A percentile compares a stretch with the other conserved stretches of the same genome.
These are phyloP conservation scores for Mesorhabditis sp. DNA, from an alignment of 2,888 invertebrate species.

Conservation along the genomic window DNA sequence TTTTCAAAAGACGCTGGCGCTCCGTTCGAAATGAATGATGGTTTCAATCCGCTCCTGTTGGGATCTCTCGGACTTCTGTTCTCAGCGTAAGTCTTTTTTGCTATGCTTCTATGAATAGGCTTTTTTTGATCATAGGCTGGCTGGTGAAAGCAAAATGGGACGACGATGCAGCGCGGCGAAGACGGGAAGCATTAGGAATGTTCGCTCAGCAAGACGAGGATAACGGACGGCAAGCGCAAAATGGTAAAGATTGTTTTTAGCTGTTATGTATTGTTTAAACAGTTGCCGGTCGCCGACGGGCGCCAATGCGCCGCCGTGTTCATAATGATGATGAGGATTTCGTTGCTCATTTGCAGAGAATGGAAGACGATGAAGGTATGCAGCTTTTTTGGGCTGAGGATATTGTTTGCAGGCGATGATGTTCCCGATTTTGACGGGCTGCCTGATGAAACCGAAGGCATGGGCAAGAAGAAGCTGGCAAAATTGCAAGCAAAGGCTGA, in stretches of 20 bases:
- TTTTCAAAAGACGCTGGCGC: background rate
- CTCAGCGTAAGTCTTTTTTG: constrained; percentile 25
- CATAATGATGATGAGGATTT: constrained; percentile 32
- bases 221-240: constrained; percentile 25
- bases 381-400: constrained; percentile 14
- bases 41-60: constrained; percentile 29
- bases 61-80: constrained; percentile 29
- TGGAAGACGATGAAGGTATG: constrained; percentile 12
- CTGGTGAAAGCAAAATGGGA: constrained; percentile 35
- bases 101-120: constrained; percentile 13
- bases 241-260: constrained; percentile 18
- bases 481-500: constrained; percentile 56
- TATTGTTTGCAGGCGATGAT: constrained; percentile 12
- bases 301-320: constrained; percentile 28
- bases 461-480: constrained; percentile 56
- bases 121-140: constrained; percentile 28
- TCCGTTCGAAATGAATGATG: constrained; percentile 16
- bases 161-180: constrained; percentile 29
- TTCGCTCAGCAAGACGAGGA: constrained; percentile 33
- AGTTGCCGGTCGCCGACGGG: constrained; percentile 43
- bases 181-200: constrained; percentile 30
- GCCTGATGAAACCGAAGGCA: constrained; percentile 28
- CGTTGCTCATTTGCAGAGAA: constrained; percentile 29
- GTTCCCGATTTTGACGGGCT: background rate
- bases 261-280: constrained; percentile 5